Conservation (phyloP, 2,888 invertebrate genomes). For the Amblyjoppa fuscipennis region DNA sequence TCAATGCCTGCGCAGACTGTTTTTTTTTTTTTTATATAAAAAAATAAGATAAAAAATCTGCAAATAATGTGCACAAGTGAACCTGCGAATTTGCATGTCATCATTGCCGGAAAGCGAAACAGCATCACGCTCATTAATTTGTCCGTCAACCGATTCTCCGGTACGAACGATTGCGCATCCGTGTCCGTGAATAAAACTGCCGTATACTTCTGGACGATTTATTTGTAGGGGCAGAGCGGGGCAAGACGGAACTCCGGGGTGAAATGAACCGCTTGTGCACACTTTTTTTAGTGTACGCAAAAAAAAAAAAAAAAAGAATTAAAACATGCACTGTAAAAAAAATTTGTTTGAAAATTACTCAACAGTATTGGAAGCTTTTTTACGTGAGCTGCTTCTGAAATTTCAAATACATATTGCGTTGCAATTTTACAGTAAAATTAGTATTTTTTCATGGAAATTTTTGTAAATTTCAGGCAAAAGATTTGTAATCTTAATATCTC, state of each 20-base stretch:
- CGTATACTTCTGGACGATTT: conserved; percentile 73
- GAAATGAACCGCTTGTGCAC: no score
- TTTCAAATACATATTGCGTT: no score
- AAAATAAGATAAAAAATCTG: neutral
- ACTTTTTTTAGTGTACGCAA: no score
- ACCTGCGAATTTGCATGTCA: conserved; percentile 11
- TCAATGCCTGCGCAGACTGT: no score
- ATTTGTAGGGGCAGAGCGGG: neutral
- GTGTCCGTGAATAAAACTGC: neutral
- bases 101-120: neutral
- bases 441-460: no score
- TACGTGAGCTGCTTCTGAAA: no score
- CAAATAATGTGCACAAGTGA: neutral
- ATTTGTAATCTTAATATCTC: no score
- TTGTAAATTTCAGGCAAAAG: no score
- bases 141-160: conserved; percentile 17
- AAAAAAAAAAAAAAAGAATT: neutral
- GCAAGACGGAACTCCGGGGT: neutral
- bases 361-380: no score
- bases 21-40: neutral
- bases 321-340: no score
- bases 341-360: no score
- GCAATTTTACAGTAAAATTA: no score
- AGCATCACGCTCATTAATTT: conserved; percentile 18
- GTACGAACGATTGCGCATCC: conserved; percentile 45